Evolutionary conservation across 2,113 vertebrate species (phyloP).

Genomic region (Narcine bancroftii): DNA sequence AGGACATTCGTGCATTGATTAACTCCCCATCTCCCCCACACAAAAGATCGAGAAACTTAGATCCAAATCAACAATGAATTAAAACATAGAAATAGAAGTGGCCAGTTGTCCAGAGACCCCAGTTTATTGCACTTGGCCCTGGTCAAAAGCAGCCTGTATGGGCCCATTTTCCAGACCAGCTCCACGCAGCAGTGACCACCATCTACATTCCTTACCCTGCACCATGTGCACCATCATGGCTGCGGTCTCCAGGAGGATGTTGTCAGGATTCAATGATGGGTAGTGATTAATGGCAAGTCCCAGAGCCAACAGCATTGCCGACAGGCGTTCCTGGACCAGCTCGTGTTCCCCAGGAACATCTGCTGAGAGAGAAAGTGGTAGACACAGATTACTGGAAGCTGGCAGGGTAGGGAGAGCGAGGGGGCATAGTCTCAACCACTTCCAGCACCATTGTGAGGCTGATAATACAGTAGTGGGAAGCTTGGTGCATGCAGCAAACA

Average conservation of each 20-base stretch:
- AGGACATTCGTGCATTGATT: too few species aligned
- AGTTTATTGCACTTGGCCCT: too few species aligned
- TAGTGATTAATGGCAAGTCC: not conserved
- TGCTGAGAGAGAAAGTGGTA: not conserved
- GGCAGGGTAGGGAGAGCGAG: not conserved
- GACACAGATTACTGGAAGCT: not conserved
- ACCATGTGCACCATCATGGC: not conserved
- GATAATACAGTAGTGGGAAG: too few species aligned
- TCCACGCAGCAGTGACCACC: too few species aligned
- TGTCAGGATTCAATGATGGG: not conserved
- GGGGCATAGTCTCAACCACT: too few species aligned
- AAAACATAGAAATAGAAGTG: too few species aligned
- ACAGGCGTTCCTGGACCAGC: not conserved
- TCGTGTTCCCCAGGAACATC: not conserved
- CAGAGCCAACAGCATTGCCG: not conserved
- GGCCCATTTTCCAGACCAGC: not conserved
- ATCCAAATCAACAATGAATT: too few species aligned
- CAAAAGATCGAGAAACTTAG: too few species aligned
- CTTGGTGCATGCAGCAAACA: not conserved
- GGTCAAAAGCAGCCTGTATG: too few species aligned
- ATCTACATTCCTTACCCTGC: not conserved
- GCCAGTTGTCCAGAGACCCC: too few species aligned
- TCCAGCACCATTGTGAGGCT: not conserved
- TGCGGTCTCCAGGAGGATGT: not conserved
- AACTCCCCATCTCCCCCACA: too few species aligned